phyloP scores from a whole-genome alignment of 2,888 invertebrate genomes.

The Drosophila macrospina region DNA sequence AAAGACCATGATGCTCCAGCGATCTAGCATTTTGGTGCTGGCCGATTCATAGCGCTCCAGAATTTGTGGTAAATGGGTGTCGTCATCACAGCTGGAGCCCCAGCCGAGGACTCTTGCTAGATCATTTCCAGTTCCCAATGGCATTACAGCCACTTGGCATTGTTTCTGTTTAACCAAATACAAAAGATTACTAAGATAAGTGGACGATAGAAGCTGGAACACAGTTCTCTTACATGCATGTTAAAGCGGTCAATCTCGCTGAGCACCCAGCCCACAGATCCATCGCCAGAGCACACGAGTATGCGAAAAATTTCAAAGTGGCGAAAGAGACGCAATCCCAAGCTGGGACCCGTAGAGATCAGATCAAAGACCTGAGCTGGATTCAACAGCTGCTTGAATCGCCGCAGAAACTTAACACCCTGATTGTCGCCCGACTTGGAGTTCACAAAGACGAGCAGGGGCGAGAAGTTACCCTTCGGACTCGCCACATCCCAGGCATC shows the following conservation, averaged over 20 bases:
- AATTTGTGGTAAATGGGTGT: slow-evolving; percentile 95
- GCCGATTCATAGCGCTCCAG: slow-evolving; percentile 97
- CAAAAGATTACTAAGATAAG: background rate
- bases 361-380: slow-evolving; percentile 99
- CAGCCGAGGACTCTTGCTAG: slow-evolving; percentile 97
- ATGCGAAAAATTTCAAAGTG: slow-evolving; percentile 98
- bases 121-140: slow-evolving; percentile 98
- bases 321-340: slow-evolving; percentile 93
- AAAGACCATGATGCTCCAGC: slow-evolving; percentile 98
- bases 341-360: slow-evolving; percentile 94
- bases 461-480: slow-evolving; percentile 87
- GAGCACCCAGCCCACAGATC: slow-evolving; percentile 98
- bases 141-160: slow-evolving; percentile 97
- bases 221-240: slow-evolving; percentile 92
- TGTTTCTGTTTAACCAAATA: slow-evolving; percentile 88
- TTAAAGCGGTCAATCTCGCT: slow-evolving; percentile 97
- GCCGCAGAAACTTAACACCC: slow-evolving; percentile 96
- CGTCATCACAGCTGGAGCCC: slow-evolving; percentile 98
- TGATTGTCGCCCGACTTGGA: slow-evolving; percentile 99
- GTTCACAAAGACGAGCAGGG: slow-evolving; percentile 98
- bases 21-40: slow-evolving; percentile 98
- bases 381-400: slow-evolving; percentile 97
- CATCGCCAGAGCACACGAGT: slow-evolving; percentile 98
- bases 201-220: background rate
- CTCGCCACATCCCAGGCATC: slow-evolving; percentile 96